Base-by-base conservation (phyloP, 2,797 vertebrate genomes). In the Adrianichthys oophorus region DNA sequence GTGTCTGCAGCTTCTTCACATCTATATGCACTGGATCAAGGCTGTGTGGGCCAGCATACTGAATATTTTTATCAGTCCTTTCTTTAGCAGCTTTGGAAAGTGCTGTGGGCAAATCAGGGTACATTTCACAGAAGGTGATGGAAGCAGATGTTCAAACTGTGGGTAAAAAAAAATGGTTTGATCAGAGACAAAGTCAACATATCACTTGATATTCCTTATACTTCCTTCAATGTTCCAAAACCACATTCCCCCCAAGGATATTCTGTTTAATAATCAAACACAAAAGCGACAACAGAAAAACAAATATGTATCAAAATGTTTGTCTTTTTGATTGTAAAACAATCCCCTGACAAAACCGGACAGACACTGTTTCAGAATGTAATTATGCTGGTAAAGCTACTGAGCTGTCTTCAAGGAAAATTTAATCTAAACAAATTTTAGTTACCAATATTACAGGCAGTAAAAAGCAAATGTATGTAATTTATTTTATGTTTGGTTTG, bases 11-110 rank as follows among this genome's bases (percentile, higher is more conserved):
- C 61, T 90, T 50, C 76, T 79, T 26, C 71, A 89, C 65, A 89
- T 89, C 65, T 90, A 82, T 65, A 85, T 89, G 81, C 67, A 60
- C 56, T 89, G 87, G 80, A 70, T 89, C 44, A 78, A 82, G 79
- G 79, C 77, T 16, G 58, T 86, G 62, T 90, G 87, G 86, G 60
- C 65, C 62, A 85, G 72, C 60, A 64, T 87, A 55, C 71, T 90
- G 71, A 80, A 87, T 56, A 81, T 82, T 19, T 45, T 69, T 41
- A 76, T 89, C 64, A 68, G 69, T 2, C 79, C 84, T 2, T 71
- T 87, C 52, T 89, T 82, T 56, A 68, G 48, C 43, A 88, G 82
- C 41, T 16, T 76, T 45, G 84, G 80, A 52, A 81, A 80, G 57
- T 83, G 83, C 68, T 87, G 78, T 21, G 58, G 68, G 42, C 53